Evolutionary conservation across 2,797 vertebrate genomes (phyloP).

Genomic region (Poeciliopsis paucimaculata): DNA sequence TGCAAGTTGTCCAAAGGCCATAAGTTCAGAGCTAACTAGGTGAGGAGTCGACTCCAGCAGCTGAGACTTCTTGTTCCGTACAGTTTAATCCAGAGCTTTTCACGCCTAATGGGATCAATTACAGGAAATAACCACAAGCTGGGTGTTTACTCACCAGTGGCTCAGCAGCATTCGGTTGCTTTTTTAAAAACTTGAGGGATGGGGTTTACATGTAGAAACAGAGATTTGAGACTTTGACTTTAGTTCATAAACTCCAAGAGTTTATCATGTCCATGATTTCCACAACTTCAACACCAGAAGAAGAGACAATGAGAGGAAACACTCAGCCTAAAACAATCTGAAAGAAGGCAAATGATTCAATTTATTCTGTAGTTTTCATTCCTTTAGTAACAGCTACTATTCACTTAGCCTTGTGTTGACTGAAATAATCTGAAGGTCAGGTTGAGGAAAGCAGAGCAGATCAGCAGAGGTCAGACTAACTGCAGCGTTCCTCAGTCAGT

Average conservation of each 20-base stretch:
- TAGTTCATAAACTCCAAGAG: background rate
- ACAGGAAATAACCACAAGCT: slow-evolving; percentile 47
- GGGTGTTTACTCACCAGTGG: slow-evolving; percentile 45
- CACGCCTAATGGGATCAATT: slow-evolving; percentile 66
- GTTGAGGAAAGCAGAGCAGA: slow-evolving; percentile 1
- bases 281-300: background rate
- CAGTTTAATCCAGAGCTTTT: slow-evolving; percentile 64
- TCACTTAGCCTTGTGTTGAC: background rate
- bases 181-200: slow-evolving; percentile 38
- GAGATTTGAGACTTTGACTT: background rate
- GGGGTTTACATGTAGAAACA: slow-evolving; percentile 15
- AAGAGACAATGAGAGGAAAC: background rate
- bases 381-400: background rate
- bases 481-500: background rate
- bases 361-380: background rate
- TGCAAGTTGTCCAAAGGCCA: background rate
- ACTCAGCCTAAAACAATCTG: background rate
- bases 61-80: slow-evolving; percentile 47
- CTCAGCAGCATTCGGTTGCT: slow-evolving; percentile 24
- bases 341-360: background rate
- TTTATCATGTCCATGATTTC: background rate
- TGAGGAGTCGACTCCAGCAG: slow-evolving; percentile 9
- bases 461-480: slow-evolving; percentile 8
- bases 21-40: background rate
- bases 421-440: slow-evolving; percentile 23